Conservation (phyloP, 2,888 invertebrate species). For the Strigamia maritima region DNA sequence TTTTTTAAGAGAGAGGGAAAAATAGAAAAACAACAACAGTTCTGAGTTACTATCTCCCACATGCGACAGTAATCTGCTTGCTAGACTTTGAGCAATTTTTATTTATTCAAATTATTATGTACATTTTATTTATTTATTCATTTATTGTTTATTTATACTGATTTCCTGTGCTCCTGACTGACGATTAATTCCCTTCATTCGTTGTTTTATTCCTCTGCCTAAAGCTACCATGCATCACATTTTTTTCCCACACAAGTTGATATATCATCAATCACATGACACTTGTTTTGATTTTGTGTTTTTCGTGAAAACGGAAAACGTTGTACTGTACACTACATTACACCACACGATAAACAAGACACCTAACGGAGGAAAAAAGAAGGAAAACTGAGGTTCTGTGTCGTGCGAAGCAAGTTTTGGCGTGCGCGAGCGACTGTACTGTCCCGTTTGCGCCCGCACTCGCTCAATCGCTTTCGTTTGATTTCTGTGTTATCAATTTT, state of each 20-base stretch:
- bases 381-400: too few species aligned
- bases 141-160: neutral
- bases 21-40: neutral
- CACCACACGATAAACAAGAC: neutral
- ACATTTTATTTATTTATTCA: neutral
- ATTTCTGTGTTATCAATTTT: neutral
- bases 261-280: too few species aligned
- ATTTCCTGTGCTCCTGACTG: neutral
- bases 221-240: neutral
- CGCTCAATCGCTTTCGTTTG: conserved; percentile 19
- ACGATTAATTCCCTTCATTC: neutral
- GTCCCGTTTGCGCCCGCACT: conserved; percentile 1
- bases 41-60: too few species aligned
- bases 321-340: neutral
- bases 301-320: neutral
- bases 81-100: neutral
- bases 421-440: neutral
- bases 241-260: neutral
- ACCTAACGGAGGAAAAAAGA: neutral
- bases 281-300: neutral
- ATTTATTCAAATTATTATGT: too few species aligned
- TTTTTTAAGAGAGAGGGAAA: neutral
- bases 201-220: neutral
- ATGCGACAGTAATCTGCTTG: conserved; percentile 1
- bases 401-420: neutral